Percentiles rank a stretch among this genome's conserved stretches.
These are phyloP conservation scores for Perca fluviatilis DNA, from an alignment of 2,113 vertebrate genomes.

Conservation along the genomic window DNA sequence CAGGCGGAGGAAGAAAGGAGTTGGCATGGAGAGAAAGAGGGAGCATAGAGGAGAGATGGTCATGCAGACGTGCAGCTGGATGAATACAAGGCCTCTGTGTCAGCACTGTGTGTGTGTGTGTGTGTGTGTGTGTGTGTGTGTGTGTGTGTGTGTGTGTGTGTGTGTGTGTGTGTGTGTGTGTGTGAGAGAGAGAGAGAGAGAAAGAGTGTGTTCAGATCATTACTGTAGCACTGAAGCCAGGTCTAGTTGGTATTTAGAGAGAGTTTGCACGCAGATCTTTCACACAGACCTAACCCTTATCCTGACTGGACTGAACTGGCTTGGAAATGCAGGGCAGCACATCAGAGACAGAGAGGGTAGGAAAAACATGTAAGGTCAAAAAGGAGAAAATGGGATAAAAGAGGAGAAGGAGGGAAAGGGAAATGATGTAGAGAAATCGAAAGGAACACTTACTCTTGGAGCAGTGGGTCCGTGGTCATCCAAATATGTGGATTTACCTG, in stretches of 20 bases:
- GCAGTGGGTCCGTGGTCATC: constrained; percentile 93
- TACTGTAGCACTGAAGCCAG: constrained; percentile 71
- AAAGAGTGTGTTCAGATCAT: constrained; percentile 48
- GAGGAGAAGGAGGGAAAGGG: not conserved
- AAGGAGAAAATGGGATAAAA: not conserved
- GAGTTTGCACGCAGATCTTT: constrained; percentile 57
- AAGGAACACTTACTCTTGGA: constrained; percentile 87
- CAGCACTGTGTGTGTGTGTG: constrained; percentile 36
- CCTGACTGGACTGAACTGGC: constrained; percentile 45
- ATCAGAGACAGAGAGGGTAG: constrained; percentile 26
- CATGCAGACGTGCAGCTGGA: constrained; percentile 74
- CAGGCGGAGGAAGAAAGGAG: constrained; percentile 37
- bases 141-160: constrained; percentile 25
- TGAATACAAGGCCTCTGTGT: constrained; percentile 78
- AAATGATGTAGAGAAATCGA: not conserved
- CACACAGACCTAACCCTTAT: constrained; percentile 69
- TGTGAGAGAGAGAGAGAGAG: not conserved
- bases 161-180: constrained; percentile 23
- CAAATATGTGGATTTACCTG: constrained; percentile 95
- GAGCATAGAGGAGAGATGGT: constrained; percentile 65
- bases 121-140: constrained; percentile 22
- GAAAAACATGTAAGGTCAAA: not conserved
- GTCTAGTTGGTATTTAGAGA: constrained; percentile 68
- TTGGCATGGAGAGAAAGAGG: constrained; percentile 54
- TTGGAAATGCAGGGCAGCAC: constrained; percentile 32